Percentiles rank a stretch among this genome's conserved stretches.
Evolutionary conservation across 2,888 invertebrate genomes (phyloP).

Genomic region (Drosophila vallismaia): DNA sequence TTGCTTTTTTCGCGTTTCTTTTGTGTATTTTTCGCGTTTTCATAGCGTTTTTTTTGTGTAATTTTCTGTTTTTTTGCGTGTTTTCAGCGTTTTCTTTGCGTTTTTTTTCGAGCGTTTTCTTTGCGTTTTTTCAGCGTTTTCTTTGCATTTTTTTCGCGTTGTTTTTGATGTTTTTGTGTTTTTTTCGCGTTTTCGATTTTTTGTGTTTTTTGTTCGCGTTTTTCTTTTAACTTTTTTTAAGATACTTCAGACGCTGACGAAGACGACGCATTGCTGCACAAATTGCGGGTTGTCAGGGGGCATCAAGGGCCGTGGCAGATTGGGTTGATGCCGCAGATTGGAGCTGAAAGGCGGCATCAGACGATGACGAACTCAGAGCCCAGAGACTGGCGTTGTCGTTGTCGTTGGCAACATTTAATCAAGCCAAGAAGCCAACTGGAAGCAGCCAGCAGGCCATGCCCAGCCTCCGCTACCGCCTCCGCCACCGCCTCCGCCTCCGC

Average conservation of each 20-base stretch:
- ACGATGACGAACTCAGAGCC: conserved; percentile 13
- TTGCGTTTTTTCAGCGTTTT: too few relatives aligned
- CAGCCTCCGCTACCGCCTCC: not conserved
- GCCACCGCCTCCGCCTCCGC: too few relatives aligned
- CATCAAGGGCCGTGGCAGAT: not conserved
- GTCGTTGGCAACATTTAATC: conserved; percentile 77
- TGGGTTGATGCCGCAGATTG: conserved; percentile 23
- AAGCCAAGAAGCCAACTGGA: conserved; percentile 75
- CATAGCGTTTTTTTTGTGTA: too few relatives aligned
- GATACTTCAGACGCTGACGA: conserved; percentile 40
- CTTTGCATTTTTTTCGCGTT: too few relatives aligned
- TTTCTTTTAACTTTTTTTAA: not conserved
- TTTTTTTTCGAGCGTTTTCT: too few relatives aligned
- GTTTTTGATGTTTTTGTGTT: too few relatives aligned
- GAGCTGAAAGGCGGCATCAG: conserved; percentile 33
- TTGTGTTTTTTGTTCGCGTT: too few relatives aligned
- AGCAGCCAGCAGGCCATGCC: conserved; percentile 26
- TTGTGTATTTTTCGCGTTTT: too few relatives aligned
- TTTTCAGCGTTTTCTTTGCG: too few relatives aligned
- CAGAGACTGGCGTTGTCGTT: conserved; percentile 28
- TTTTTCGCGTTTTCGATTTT: too few relatives aligned
- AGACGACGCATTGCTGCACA: conserved; percentile 33
- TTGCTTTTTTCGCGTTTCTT: too few relatives aligned
- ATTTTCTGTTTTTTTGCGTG: too few relatives aligned
- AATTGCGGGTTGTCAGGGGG: conserved; percentile 37